Evolutionary conservation across 1,140 invertebrate genomes (phyloP).

Genomic region (Sinella curviseta): DNA sequence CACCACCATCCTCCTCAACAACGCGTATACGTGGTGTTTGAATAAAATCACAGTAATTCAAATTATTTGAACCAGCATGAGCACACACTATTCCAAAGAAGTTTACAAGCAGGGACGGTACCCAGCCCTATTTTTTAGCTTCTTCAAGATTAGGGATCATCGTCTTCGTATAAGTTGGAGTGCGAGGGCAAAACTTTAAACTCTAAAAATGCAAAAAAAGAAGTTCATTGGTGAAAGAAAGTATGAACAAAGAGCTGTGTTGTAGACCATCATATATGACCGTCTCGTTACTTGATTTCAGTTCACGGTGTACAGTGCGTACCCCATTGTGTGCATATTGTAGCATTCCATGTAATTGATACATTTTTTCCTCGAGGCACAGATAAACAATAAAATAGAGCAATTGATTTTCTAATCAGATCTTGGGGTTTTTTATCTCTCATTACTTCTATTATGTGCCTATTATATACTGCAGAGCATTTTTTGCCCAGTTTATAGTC

Average conservation of each 20-base stretch:
- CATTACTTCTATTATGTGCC: background rate
- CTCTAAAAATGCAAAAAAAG: too few relatives aligned
- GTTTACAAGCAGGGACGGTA: too few relatives aligned
- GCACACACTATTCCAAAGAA: too few relatives aligned
- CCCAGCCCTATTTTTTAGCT: too few relatives aligned
- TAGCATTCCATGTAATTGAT: background rate
- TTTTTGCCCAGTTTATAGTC: background rate
- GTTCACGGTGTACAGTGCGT: background rate
- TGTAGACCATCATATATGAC: background rate
- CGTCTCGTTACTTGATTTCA: too few relatives aligned
- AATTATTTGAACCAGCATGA: too few relatives aligned
- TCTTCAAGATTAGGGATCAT: too few relatives aligned
- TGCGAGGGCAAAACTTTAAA: too few relatives aligned
- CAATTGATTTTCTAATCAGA: conserved; percentile 26
- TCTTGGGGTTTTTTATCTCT: conserved; percentile 15
- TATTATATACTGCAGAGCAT: background rate
- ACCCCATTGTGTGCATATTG: background rate
- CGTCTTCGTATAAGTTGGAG: too few relatives aligned
- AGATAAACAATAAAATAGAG: conserved; percentile 7
- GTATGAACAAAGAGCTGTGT: background rate
- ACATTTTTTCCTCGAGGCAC: conserved; percentile 13
- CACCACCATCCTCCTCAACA: too few relatives aligned
- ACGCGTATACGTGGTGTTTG: too few relatives aligned
- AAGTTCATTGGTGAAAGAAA: background rate
- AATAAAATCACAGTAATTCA: too few relatives aligned